Evolutionary conservation across 2,888 invertebrate genomes (phyloP).

Genomic region (Torymus tubicola): DNA sequence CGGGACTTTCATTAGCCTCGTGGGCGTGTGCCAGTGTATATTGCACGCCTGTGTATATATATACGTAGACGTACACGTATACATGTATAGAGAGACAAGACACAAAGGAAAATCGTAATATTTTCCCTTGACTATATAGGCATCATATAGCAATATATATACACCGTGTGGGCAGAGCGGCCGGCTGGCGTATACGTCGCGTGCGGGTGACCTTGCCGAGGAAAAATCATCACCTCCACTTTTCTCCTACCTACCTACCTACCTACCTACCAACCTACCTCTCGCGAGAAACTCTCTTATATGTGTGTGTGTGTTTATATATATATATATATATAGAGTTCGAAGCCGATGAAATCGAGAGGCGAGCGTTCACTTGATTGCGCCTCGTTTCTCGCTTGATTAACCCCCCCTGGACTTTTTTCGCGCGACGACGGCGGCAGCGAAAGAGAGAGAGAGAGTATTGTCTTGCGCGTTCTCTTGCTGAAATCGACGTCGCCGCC

Average conservation of each 20-base stretch:
- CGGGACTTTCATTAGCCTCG: conserved; percentile 19
- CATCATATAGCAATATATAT: no score
- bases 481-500: conserved; percentile 12
- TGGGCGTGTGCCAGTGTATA: no score
- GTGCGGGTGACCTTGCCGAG: conserved; percentile 24
- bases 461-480: conserved; percentile 9
- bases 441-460: neutral
- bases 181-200: no score
- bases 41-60: no score
- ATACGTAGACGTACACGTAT: no score
- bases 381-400: conserved; percentile 46
- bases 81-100: neutral
- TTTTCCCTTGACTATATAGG: neutral
- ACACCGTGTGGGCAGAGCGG: no score
- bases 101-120: conserved; percentile 10
- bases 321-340: neutral
- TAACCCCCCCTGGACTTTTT: conserved; percentile 24
- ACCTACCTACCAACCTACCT: no score
- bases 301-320: no score
- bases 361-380: conserved; percentile 29
- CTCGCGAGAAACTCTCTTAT: no score
- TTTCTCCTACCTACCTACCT: neutral
- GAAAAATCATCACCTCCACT: conserved; percentile 37
- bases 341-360: conserved; percentile 33
- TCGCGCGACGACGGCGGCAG: neutral